Conservation (phyloP, 1,140 invertebrate species). For the Polyergus mexicanus region DNA sequence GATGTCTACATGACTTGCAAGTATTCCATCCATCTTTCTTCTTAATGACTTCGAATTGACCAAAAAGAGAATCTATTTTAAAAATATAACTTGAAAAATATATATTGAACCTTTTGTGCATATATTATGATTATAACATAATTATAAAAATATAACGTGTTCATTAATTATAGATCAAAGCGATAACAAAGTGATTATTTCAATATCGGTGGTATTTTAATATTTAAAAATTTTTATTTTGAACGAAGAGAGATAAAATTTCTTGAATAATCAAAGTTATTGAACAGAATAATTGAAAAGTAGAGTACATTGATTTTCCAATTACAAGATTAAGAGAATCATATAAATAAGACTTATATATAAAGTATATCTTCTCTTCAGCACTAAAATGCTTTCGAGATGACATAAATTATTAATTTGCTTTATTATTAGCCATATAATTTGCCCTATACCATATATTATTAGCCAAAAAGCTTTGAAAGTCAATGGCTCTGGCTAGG, state of each 20-base stretch:
- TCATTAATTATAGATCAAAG: neutral
- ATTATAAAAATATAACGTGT: neutral
- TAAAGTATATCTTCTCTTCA: neutral
- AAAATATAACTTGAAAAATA: neutral
- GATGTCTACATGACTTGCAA: neutral
- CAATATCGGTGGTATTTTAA: neutral
- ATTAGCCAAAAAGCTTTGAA: neutral
- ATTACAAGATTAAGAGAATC: neutral
- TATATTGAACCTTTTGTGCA: neutral
- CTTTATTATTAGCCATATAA: too few species aligned
- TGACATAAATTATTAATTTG: neutral
- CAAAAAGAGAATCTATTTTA: neutral
- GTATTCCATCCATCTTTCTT: neutral
- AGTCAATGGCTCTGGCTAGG: too few species aligned
- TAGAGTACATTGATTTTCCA: neutral
- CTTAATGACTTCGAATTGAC: neutral
- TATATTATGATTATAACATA: conserved; percentile 4
- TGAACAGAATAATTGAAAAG: neutral
- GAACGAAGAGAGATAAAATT: neutral
- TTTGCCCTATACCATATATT: neutral
- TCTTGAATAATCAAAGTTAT: neutral
- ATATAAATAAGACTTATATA: neutral
- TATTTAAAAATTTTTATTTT: conserved; percentile 8
- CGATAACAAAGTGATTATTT: neutral
- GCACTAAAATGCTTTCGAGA: neutral